phyloP scores from a whole-genome alignment of 2,113 vertebrate genomes.

The Hemiprocne comata region DNA sequence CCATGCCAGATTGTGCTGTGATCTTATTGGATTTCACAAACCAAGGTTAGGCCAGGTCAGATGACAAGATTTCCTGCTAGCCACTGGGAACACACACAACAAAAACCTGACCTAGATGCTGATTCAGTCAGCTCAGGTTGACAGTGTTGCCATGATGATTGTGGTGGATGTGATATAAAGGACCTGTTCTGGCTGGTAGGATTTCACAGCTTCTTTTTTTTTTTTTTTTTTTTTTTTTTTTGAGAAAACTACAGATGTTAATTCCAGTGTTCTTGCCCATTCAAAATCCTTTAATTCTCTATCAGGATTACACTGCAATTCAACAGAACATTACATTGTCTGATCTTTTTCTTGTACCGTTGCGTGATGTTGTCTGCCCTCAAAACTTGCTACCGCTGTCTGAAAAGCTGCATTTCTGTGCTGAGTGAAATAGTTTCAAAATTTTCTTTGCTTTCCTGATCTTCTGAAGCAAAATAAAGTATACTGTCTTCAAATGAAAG shows the following conservation, averaged over 20 bases:
- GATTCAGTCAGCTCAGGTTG: background rate
- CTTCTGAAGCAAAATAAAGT: background rate
- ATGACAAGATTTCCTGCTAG: background rate
- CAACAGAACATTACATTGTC: background rate
- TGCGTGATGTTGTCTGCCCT: background rate
- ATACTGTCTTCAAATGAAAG: background rate
- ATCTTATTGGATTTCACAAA: constrained; percentile 62
- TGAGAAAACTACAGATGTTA: background rate
- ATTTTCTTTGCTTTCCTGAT: background rate
- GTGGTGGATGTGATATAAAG: background rate
- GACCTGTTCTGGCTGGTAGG: background rate
- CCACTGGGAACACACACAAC: background rate
- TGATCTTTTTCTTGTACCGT: background rate
- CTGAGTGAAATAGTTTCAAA: background rate
- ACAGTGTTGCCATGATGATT: background rate
- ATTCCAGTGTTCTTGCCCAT: background rate
- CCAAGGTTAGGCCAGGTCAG: constrained; percentile 63
- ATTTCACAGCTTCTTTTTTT: background rate
- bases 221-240: too few species aligned
- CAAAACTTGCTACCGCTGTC: background rate
- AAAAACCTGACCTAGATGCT: constrained; percentile 5
- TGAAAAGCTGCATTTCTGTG: background rate
- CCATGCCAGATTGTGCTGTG: constrained; percentile 57
- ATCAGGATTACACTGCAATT: background rate
- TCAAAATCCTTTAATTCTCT: constrained; percentile 17